Percentiles rank a stretch among this genome's conserved stretches.
Conservation (phyloP, 2,113 vertebrate species). For the Myiopsitta monachus region DNA sequence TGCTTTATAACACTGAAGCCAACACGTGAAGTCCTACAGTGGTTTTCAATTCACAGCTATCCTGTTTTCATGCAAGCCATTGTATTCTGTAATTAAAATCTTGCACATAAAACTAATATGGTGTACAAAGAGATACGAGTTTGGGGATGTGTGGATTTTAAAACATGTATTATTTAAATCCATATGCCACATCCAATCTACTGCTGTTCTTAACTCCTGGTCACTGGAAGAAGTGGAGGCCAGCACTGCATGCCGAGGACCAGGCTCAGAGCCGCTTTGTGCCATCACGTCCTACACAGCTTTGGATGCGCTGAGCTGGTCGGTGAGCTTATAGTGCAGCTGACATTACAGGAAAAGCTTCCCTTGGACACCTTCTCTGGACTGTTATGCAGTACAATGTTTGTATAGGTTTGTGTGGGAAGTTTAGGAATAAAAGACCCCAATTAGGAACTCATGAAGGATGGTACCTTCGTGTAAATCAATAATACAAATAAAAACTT, state of each 20-base stretch:
- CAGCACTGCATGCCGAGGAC: accelerated
- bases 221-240: background rate
- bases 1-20: background rate
- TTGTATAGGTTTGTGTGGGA: background rate
- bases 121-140: background rate
- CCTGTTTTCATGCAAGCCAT: background rate
- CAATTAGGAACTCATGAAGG: background rate
- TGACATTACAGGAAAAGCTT: background rate
- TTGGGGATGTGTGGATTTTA: background rate
- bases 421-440: background rate
- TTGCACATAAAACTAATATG: background rate
- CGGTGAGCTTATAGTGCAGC: background rate
- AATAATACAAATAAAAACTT: accelerated
- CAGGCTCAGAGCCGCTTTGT: accelerated
- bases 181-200: accelerated
- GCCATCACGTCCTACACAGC: background rate
- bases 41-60: background rate
- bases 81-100: background rate
- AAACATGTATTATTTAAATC: background rate
- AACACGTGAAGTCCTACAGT: background rate
- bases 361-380: too few relatives aligned
- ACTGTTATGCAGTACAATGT: accelerated
- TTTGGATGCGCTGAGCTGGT: background rate
- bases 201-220: background rate
- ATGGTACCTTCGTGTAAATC: background rate